Evolutionary conservation across 2,797 vertebrate species (phyloP), one percentile per base, ranked within the genome.

Genomic region (Sciurus carolinensis): DNA sequence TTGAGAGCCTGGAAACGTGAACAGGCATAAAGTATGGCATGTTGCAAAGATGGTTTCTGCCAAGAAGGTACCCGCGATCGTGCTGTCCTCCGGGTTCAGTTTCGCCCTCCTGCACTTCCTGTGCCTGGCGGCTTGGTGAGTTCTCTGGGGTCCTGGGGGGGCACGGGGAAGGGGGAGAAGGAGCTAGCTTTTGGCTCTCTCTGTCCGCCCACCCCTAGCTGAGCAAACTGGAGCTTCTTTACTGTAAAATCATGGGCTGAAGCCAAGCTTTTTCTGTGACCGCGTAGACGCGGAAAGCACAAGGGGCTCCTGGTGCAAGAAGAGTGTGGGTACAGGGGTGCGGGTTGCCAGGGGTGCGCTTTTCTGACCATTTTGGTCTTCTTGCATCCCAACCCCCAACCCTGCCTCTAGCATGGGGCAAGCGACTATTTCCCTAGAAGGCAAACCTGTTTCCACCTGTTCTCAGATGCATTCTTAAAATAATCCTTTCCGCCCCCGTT

Each of bases 21-120:
- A 99, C 99, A 98, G 98, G 99, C 97, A 98, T 99, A 97, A 99
- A 99, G 99, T 98, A 99, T 99, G 99, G 99, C 99, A 99, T 98
- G 97, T 95, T 99, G 99, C 98, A 98, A 98, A 99, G 98, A 99
- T 99, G 99, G 98, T 99, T 98, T 99, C 99, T 99, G 99, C 98
- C 99, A 99, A 98, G 98, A 99, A 99, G 99, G 99, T 99, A 98
- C 99, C 98, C 98, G 99, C 98, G 98, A 99, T 98, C 98, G 99
- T 98, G 98, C 99, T 99, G 99, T 98, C 98, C 98, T 98, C 98
- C 98, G 98, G 98, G 98, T 98, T 98, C 97, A 98, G 99, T 97
- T 98, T 98, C 98, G 98, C 99, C 98, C 98, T 99, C 97, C 95
- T 99, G 97, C 99, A 98, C 99, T 99, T 99, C 98, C 98, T 99